Evolutionary conservation across 2,113 vertebrate genomes (phyloP), one percentile per base, ranked within the genome.

Genomic region (Pterophyllum scalare): DNA sequence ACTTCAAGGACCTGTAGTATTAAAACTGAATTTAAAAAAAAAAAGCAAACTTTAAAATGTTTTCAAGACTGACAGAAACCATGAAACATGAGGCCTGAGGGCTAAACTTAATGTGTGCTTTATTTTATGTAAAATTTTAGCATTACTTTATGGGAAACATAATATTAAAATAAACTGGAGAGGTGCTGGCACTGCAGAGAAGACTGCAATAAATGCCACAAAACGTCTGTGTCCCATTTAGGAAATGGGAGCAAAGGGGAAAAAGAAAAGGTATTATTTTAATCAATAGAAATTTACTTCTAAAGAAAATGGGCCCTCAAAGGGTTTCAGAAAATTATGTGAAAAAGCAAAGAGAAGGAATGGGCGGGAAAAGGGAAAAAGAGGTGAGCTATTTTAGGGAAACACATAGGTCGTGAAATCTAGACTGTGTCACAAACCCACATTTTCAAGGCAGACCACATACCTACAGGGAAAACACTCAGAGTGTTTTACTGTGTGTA

Each of bases 351-450:
- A 60, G 14, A 24, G 3, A 49, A 56, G 17, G 7, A 58, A 74
- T 17, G 12, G 14, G 22, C 4, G 31, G 35, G 35, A 11, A 24
- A 40, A 15, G n/a, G 49, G 8, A 26, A 20, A 57, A 56, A 20
- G 10, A 31, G 35, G n/a, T 26, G 17, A 81, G 54, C 52, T 77
- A 80, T 79, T 78, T 82, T 59, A 38, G 11, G 79, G 19, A 56
- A 84, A 80, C 3, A 80, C 22, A 77, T 24, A 7, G 46, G 15
- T 76, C n/a, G 75, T 33, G 20, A 83, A 85, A 82, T 64, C 54
- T 75, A 72, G 28, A 90, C 64, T 40, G 61, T 79, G 78, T 82
- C 78, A 84, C 79, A 76, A 93, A 88, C 67, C 70, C 33, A 90
- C 58, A 87, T 77, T 82, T 83, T 74, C 19, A 72, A 72, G 67